Evolutionary conservation across 2,113 vertebrate species (phyloP), one percentile per base, ranked within the genome.

Genomic region (Siniperca chuatsi): DNA sequence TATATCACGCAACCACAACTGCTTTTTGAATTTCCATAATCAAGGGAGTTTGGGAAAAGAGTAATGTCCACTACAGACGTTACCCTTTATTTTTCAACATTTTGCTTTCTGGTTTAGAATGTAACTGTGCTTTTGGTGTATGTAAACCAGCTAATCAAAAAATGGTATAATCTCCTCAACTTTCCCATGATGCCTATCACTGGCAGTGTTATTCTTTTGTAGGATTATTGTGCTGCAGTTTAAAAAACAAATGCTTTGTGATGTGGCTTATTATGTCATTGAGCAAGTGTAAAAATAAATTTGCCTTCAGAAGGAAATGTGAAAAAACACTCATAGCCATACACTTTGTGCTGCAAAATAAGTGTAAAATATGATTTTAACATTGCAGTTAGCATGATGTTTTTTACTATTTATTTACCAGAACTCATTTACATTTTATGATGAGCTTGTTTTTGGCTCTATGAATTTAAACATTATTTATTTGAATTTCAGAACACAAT

Each of bases 1-100:
- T 86, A 96, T 96, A 83, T 96, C 96, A 16, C 93, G 93, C 21
- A 95, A 94, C 87, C 94, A 95, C 87, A 96, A 96, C 87, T 96
- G 96, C 87, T 96, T 96, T 85, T 90, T 96, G 15, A 95, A 96
- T 86, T 96, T 96, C 81, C 96, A 96, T 74, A 95, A 87, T 83
- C 95, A 94, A 78, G 88, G 75, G n/a, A 86, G 64, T 89, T 78
- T 78, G 11, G 94, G 74, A 76, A 87, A 88, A 78, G 42, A 84
- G 21, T 90, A 86, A 57, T 44, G 7, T 69, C 21, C 6, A 0
- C 25, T 37, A 25, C 65, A 69, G 13, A 67, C 11, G 64, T 52
- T 0, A 55, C 46, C 11, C 9, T 16, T 23, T 60, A 8, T 29
- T 80, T 37, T 72, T 58, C 4, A 80, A 60, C 16, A 33, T 64